Percentiles rank a stretch among this genome's conserved stretches.
These are phyloP conservation scores for Platypus cylindrus DNA, from an alignment of 2,888 invertebrate species.

Conservation along the genomic window DNA sequence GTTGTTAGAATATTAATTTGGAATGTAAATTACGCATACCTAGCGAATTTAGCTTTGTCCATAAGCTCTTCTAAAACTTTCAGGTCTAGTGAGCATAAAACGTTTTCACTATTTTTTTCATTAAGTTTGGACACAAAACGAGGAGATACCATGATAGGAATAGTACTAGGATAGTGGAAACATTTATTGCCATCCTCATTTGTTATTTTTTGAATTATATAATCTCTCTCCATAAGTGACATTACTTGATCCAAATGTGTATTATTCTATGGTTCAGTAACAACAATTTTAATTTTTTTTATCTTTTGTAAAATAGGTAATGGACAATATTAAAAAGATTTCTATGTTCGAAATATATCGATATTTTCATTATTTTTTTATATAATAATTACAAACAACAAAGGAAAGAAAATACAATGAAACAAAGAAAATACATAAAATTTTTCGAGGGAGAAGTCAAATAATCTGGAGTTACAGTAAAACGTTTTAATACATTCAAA, in stretches of 20 bases:
- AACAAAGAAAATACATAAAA: no score
- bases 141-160: conserved; percentile 52
- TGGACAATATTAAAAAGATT: background rate
- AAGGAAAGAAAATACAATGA: no score
- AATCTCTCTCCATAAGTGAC: conserved; percentile 52
- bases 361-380: no score
- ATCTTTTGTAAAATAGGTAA: background rate
- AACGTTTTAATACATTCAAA: no score
- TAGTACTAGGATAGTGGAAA: conserved; percentile 56
- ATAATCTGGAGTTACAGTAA: no score
- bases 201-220: conserved; percentile 48
- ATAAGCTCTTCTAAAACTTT: conserved; percentile 50
- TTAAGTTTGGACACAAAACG: conserved; percentile 8
- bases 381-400: no score
- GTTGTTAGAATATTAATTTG: background rate
- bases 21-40: conserved; percentile 22
- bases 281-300: no score
- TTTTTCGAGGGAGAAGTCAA: no score
- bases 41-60: conserved; percentile 53
- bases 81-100: conserved; percentile 31
- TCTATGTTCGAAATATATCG: no score
- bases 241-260: conserved; percentile 37
- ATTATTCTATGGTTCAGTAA: background rate
- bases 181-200: conserved; percentile 55
- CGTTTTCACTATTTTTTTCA: conserved; percentile 7